These are phyloP conservation scores for Spodoptera exigua DNA, from an alignment of 2,888 invertebrate species.

Conservation along the genomic window DNA sequence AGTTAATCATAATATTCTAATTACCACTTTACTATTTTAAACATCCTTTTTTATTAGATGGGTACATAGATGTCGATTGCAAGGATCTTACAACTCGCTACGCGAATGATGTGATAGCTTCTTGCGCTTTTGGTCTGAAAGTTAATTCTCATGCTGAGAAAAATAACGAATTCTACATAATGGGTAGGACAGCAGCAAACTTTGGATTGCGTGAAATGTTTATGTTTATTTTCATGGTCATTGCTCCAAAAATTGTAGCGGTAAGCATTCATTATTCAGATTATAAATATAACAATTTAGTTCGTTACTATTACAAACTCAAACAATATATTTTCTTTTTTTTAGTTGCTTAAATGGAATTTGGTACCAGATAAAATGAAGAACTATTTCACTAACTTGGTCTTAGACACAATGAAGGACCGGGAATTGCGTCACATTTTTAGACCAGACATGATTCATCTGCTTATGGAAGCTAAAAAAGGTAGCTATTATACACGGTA, in stretches of 20 bases:
- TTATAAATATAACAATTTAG: neutral
- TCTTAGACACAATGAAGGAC: conserved; percentile 75
- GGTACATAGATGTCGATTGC: conserved; percentile 71
- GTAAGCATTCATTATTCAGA: conserved; percentile 40
- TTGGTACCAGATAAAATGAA: conserved; percentile 56
- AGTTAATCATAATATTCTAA: neutral
- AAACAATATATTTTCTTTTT: neutral
- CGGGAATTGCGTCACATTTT: conserved; percentile 74
- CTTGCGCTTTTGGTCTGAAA: conserved; percentile 85
- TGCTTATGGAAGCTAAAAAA: conserved; percentile 87
- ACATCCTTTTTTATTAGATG: conserved; percentile 47
- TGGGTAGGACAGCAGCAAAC: conserved; percentile 81
- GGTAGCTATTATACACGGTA: conserved; percentile 60
- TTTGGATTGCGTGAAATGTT: conserved; percentile 59
- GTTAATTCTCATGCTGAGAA: conserved; percentile 87
- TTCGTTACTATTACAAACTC: no score
- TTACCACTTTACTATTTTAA: no score
- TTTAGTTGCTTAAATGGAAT: conserved; percentile 58
- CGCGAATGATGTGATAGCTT: conserved; percentile 87
- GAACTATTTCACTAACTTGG: conserved; percentile 73
- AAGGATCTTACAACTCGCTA: conserved; percentile 83
- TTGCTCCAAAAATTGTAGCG: conserved; percentile 55
- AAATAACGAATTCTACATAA: conserved; percentile 87
- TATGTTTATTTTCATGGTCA: conserved; percentile 56
- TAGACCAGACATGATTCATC: conserved; percentile 87